Evolutionary conservation across 2,888 invertebrate species (phyloP), one percentile per base, ranked within the genome.

Genomic region (Nebria brevicollis): DNA sequence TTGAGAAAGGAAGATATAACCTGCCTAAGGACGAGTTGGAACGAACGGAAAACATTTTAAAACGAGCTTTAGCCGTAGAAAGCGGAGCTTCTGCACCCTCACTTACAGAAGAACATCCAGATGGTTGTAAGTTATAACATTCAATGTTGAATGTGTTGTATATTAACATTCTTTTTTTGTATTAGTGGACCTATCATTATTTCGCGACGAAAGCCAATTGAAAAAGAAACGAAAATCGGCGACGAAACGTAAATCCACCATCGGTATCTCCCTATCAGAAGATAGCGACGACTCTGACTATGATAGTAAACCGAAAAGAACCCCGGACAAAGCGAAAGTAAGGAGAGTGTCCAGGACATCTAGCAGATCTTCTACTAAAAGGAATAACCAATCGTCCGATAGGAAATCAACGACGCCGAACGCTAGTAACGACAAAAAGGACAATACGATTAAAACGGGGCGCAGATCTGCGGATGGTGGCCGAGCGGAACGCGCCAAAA

Each of bases 71-170:
- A 82, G 94, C 93, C 83, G 94, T 95, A 8, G 96, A 96, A 89
- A 93, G 94, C 85, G 94, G 95, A 2, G 91, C 94, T 77, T 90
- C 91, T 64, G 93, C 93, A 81, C 86, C 88, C 76, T 85, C 89
- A 41, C 92, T 95, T 83, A 95, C 95, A 0, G 95, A 95, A 88
- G 96, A 96, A 86, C 95, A 96, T 89, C 96, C 96, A 0, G 96
- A 96, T 89, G 96, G 95, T 86, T 89, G 95, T 95, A 88, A 93
- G 95, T 93, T 83, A 82, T 72, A 77, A 54, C 13, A 81, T 43
- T 66, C 75, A 68, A 75, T 81, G 75, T 25, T 68, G 42, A 76
- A 25, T 65, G 75, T 73, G 13, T 75, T 54, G 42, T 70, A 10
- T 64, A 26, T 42, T 41, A 66, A 73, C 65, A 74, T 73, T 43